Evolutionary conservation across 2,888 invertebrate species (phyloP).

Genomic region (Hedya salicella): DNA sequence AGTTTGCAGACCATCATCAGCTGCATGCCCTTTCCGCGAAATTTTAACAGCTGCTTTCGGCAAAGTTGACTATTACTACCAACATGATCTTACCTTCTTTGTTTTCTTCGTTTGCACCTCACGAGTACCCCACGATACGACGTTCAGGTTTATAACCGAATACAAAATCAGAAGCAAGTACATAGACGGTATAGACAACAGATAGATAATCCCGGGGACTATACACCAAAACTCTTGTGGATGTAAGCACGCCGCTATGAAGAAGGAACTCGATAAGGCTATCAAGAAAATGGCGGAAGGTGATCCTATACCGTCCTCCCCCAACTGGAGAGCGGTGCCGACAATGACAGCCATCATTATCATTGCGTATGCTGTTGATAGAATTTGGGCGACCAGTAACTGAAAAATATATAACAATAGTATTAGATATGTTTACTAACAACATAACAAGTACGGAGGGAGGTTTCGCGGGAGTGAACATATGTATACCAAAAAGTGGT

Average conservation of each 20-base stretch:
- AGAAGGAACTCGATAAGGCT: constrained; percentile 95
- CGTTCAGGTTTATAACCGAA: constrained; percentile 97
- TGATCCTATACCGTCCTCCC: constrained; percentile 98
- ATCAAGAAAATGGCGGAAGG: constrained; percentile 99
- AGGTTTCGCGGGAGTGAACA: too few species aligned
- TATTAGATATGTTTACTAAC: too few species aligned
- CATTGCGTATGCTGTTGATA: constrained; percentile 98
- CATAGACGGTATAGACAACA: constrained; percentile 98
- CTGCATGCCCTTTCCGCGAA: too few species aligned
- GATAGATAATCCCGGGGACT: constrained; percentile 95
- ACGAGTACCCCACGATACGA: constrained; percentile 98
- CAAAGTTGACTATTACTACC: neutral
- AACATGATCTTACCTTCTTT: constrained; percentile 88
- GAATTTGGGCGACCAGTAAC: constrained; percentile 96
- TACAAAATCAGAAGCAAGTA: constrained; percentile 97
- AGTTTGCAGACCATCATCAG: too few species aligned
- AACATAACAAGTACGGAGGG: too few species aligned
- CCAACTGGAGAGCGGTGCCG: constrained; percentile 98
- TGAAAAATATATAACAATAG: constrained; percentile 71
- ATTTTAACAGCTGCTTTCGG: too few species aligned
- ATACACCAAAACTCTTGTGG: constrained; percentile 99
- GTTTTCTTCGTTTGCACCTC: constrained; percentile 97
- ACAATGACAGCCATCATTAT: constrained; percentile 99
- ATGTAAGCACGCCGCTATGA: constrained; percentile 98
- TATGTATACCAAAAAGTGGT: too few species aligned